Evolutionary conservation across 2,888 invertebrate species (phyloP).

Genomic region (Folsomia candida): DNA sequence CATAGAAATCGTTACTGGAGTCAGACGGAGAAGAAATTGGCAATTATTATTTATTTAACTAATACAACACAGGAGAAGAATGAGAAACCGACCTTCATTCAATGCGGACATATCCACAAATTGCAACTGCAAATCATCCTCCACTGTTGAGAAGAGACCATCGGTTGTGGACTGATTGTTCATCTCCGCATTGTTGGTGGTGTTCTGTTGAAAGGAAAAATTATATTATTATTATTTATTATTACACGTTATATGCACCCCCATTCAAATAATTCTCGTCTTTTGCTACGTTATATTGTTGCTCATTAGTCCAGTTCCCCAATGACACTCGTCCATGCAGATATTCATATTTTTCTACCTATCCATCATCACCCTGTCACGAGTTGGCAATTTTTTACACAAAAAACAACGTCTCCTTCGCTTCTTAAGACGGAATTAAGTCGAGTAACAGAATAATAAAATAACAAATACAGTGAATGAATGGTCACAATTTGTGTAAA

Average conservation of each 20-base stretch:
- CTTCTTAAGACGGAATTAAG: background rate
- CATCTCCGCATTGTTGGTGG: conserved; percentile 58
- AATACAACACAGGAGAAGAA: too few species aligned
- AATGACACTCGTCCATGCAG: background rate
- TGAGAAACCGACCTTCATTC: conserved; percentile 71
- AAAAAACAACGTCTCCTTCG: too few species aligned
- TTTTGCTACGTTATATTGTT: background rate
- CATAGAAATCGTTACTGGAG: too few species aligned
- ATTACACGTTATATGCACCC: too few species aligned
- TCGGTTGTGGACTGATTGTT: conserved; percentile 68
- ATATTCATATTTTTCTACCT: too few species aligned
- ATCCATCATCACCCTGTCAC: background rate
- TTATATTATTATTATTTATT: conserved; percentile 43
- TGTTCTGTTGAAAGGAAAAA: conserved; percentile 57
- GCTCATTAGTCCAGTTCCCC: conserved; percentile 10
- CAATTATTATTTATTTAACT: too few species aligned
- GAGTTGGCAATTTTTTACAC: background rate
- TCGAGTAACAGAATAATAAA: background rate
- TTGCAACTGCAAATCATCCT: conserved; percentile 84
- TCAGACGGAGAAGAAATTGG: too few species aligned
- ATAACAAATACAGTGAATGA: background rate
- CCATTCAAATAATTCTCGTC: background rate
- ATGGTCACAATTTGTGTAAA: background rate
- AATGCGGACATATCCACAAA: conserved; percentile 84
- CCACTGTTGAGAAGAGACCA: conserved; percentile 80